A percentile compares a stretch with the other conserved stretches of the same genome.
phyloP scores from a whole-genome alignment of 2,113 vertebrate genomes.

The Muntiacus reevesi region DNA sequence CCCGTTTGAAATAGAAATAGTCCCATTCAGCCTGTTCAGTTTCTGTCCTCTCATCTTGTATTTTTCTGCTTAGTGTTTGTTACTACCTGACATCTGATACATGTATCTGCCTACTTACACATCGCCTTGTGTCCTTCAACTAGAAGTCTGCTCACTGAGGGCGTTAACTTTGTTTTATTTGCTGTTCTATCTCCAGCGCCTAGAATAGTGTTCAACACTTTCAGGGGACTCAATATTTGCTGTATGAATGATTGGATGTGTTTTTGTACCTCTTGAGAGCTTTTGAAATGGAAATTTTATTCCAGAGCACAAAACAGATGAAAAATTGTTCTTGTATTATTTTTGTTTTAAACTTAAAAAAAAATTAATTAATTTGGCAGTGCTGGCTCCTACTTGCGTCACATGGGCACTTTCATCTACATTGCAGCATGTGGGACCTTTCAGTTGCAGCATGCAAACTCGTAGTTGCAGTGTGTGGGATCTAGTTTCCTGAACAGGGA shows the following conservation, averaged over 20 bases:
- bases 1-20: background rate
- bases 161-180: background rate
- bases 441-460: background rate
- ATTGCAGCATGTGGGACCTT: background rate
- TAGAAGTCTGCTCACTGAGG: background rate
- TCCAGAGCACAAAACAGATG: background rate
- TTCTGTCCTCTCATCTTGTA: background rate
- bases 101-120: background rate
- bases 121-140: background rate
- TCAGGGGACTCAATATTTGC: background rate
- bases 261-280: background rate
- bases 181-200: background rate
- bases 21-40: background rate
- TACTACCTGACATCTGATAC: background rate
- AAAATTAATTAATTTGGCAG: background rate
- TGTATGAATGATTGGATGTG: background rate
- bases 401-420: accelerated
- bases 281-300: background rate
- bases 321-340: background rate
- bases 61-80: background rate
- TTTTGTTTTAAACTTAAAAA: background rate
- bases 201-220: background rate
- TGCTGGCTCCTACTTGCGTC: background rate
- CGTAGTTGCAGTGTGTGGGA: background rate
- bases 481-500: background rate